Evolutionary conservation across 30 jellyfish, hydroid and myxozoan genomes (phyloP), one percentile per base, ranked within the genome.

Genomic region (Aurelia coerulea): DNA sequence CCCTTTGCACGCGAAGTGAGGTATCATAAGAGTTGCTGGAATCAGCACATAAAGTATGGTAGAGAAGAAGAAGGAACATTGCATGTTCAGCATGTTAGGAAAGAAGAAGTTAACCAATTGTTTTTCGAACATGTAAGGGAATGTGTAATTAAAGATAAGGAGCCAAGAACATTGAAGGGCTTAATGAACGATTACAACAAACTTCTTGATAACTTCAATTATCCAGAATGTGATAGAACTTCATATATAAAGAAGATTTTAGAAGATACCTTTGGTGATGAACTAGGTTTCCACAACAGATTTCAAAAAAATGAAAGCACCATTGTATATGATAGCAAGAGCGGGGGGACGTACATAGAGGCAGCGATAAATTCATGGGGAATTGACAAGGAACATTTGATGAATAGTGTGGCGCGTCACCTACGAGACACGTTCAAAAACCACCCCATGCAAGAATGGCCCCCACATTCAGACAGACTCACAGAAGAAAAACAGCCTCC

Each of bases 281-380:
- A 73, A 37, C 18, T 73, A 73, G 80, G 71, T 37, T 73, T 73
- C 71, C 83, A 73, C 35, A 33, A 54, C 83, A 49, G 87, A 18
- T 76, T 42, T 60, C 75, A 76, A 10, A 76, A 58, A 52, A 76
- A 46, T 34, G 54, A 14, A 34, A 52, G 78, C 75, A 76, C 87
- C 13, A 76, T 76, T 34, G 87, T 76, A 11, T 76, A 76, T 52
- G 87, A 76, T 34, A 60, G 54, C 41, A 11, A 49, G 54, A 18
- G 84, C 18, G 87, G 79, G 7, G 75, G 78, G 18, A 42, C 87
- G 2, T 76, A 42, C 32, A 76, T 76, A 42, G 87, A 54, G 39
- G 78, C 81, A 76, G 87, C 87, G 39, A 76, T 76, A 76, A 49
- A 76, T 53, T 54, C 68, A 37, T 73, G 83, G 83, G 83, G 72